These are phyloP conservation scores for Macroglossus sobrinus DNA, from an alignment of 2,113 vertebrate genomes.

Conservation along the genomic window DNA sequence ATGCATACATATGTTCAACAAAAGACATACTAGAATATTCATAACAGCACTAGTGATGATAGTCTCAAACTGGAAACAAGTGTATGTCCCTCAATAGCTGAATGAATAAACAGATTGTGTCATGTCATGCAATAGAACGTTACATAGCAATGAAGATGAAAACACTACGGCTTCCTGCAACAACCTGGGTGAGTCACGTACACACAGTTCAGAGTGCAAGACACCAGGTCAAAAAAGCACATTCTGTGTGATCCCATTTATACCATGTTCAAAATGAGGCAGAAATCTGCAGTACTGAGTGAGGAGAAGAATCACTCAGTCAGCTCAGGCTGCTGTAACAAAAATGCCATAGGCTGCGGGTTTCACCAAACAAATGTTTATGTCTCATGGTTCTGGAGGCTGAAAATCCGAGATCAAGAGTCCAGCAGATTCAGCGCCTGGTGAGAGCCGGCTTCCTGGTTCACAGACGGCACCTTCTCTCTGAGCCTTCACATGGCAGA, in stretches of 20 bases:
- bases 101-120: accelerated
- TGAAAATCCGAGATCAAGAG: background rate
- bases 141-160: accelerated
- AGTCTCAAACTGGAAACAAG: background rate
- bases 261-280: accelerated
- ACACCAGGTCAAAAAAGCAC: accelerated
- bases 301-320: accelerated
- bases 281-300: accelerated
- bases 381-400: background rate
- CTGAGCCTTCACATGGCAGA: accelerated
- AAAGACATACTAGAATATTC: background rate
- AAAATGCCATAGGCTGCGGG: background rate
- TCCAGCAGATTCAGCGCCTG: background rate
- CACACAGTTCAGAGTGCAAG: accelerated
- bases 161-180: accelerated
- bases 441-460: background rate
- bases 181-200: accelerated
- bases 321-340: background rate
- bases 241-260: accelerated
- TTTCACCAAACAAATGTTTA: background rate
- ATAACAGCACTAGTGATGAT: accelerated
- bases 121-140: accelerated
- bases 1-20: accelerated
- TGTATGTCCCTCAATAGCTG: accelerated
- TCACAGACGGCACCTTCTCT: background rate